Evolutionary conservation across 2,888 invertebrate species (phyloP).

Genomic region (Cephus sareptanus): DNA sequence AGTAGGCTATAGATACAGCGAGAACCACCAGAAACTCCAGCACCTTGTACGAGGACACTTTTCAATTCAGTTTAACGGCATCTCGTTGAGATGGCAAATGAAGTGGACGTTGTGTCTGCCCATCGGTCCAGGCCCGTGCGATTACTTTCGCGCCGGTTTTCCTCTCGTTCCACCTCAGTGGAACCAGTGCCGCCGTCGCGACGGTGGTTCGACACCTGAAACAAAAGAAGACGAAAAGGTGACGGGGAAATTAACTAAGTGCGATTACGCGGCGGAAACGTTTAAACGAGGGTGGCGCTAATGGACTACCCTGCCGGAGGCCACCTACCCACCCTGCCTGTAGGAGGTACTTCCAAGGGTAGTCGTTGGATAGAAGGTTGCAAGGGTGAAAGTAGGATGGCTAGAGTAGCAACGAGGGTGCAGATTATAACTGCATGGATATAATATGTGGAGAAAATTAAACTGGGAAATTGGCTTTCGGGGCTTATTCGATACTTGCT

Average conservation of each 20-base stretch:
- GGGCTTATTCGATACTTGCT: slow-evolving; percentile 22
- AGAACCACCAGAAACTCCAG: background rate
- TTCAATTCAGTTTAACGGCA: background rate
- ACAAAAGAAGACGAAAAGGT: slow-evolving; percentile 40
- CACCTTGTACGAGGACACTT: background rate
- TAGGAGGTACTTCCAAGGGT: background rate
- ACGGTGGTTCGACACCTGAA: slow-evolving; percentile 31
- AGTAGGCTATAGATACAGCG: background rate
- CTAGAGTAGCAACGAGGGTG: slow-evolving; percentile 16
- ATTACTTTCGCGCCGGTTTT: background rate
- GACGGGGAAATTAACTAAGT: slow-evolving; percentile 50
- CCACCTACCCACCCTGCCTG: background rate
- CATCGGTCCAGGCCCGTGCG: background rate
- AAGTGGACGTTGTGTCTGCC: background rate
- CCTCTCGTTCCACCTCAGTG: background rate
- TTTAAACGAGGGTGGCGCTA: slow-evolving; percentile 48
- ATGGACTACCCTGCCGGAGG: slow-evolving; percentile 37
- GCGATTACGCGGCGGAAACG: slow-evolving; percentile 54
- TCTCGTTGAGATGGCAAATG: background rate
- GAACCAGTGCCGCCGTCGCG: background rate
- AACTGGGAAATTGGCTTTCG: slow-evolving; percentile 35
- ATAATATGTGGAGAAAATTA: slow-evolving; percentile 28
- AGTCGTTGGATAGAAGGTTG: slow-evolving; percentile 1
- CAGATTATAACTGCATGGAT: slow-evolving; percentile 29
- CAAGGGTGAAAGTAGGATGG: background rate